Evolutionary conservation across 2,888 invertebrate species (phyloP).

Genomic region (Phortica magna): DNA sequence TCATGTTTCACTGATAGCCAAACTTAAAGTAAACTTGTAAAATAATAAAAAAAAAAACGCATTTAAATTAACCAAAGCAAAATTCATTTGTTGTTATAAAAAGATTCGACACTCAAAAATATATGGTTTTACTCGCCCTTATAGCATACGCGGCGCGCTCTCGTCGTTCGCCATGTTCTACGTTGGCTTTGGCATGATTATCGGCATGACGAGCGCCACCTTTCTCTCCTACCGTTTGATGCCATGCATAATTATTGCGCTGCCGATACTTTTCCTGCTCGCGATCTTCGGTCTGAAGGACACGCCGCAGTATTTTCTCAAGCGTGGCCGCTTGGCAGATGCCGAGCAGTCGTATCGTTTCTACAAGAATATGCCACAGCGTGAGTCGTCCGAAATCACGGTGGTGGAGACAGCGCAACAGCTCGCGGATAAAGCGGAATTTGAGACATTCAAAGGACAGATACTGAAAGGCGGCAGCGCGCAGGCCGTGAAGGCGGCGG

Average conservation of each 20-base stretch:
- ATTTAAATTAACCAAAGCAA: no score
- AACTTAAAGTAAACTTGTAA: not conserved
- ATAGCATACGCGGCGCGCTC: constrained; percentile 66
- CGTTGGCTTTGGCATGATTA: constrained; percentile 66
- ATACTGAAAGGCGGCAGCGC: constrained; percentile 53
- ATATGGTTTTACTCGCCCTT: no score
- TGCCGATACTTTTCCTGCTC: constrained; percentile 64
- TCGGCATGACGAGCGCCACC: constrained; percentile 61
- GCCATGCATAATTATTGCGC: constrained; percentile 60
- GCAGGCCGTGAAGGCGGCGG: constrained; percentile 50
- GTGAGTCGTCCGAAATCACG: not conserved
- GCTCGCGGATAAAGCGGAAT: constrained; percentile 54
- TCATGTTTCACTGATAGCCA: not conserved
- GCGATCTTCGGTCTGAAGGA: constrained; percentile 61
- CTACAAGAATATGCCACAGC: constrained; percentile 61
- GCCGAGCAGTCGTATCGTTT: constrained; percentile 69
- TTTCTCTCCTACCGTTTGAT: constrained; percentile 64
- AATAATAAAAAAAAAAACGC: not conserved
- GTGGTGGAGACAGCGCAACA: constrained; percentile 46
- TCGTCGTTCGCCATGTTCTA: constrained; percentile 67
- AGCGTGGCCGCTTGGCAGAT: constrained; percentile 51
- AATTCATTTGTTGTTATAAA: no score
- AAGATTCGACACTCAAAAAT: not conserved
- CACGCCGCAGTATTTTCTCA: constrained; percentile 67
- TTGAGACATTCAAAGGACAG: constrained; percentile 59